Evolutionary conservation across 1,140 invertebrate genomes (phyloP).

Genomic region (Coelopa frigida): DNA sequence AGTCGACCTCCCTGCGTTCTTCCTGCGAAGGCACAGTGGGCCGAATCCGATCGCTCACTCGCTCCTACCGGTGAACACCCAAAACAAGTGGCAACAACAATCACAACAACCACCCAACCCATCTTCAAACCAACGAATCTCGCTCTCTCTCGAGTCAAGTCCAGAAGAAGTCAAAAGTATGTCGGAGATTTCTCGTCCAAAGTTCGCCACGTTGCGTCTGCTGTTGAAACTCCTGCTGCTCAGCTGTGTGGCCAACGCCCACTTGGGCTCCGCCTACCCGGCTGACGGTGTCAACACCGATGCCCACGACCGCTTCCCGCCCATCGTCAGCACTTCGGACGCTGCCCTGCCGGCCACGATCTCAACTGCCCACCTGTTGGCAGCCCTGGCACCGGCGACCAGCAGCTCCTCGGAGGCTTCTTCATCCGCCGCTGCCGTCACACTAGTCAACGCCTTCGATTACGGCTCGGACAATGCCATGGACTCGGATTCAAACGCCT

Average conservation of each 20-base stretch:
- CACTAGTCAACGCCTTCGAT: constrained; percentile 1
- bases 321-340: constrained; percentile 1
- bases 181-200: constrained; percentile 3
- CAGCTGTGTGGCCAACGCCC: constrained; percentile 4
- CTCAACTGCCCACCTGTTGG: constrained; percentile 4
- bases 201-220: constrained; percentile 4
- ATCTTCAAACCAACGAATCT: neutral
- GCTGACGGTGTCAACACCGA: too few species aligned
- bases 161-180: neutral
- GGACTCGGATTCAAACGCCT: constrained; percentile 9
- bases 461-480: neutral
- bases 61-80: neutral
- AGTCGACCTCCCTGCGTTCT: neutral
- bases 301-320: too few species aligned
- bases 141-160: neutral
- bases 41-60: neutral
- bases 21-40: constrained; percentile 8
- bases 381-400: constrained; percentile 8
- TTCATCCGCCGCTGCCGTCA: neutral
- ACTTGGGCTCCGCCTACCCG: neutral
- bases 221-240: constrained; percentile 9
- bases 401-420: constrained; percentile 11
- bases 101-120: constrained; percentile 1
- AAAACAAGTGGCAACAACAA: neutral
- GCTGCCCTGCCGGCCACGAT: neutral